phyloP scores from a whole-genome alignment of 1,140 invertebrate genomes.

The Heterodera schachtii region DNA sequence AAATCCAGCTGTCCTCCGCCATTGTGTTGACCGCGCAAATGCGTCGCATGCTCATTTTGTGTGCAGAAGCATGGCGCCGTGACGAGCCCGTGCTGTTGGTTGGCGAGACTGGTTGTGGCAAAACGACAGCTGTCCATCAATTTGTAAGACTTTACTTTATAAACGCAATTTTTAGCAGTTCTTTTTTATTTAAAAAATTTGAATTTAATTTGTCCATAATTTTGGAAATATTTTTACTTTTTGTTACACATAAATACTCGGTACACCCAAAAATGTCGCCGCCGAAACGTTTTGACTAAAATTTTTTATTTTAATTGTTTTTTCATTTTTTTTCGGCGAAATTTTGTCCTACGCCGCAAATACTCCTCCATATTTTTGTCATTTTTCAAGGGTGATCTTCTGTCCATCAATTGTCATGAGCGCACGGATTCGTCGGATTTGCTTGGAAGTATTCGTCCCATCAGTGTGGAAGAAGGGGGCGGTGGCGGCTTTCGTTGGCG shows the following conservation, averaged over 20 bases:
- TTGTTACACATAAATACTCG: no score
- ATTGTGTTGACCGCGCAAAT: slow-evolving; percentile 66
- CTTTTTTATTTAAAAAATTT: no score
- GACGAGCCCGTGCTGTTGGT: slow-evolving; percentile 92
- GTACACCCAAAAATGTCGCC: no score
- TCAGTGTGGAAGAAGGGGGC: neutral
- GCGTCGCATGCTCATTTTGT: slow-evolving; percentile 85
- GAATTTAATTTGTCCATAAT: slow-evolving; percentile 1
- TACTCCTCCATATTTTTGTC: neutral
- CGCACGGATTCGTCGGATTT: slow-evolving; percentile 97
- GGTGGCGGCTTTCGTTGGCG: slow-evolving; percentile 90
- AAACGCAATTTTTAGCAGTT: no score
- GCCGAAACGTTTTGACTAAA: no score
- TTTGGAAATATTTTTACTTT: no score
- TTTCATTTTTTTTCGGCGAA: no score
- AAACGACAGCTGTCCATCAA: slow-evolving; percentile 89
- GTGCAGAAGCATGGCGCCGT: slow-evolving; percentile 83
- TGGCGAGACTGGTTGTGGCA: slow-evolving; percentile 96
- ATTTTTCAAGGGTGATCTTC: slow-evolving; percentile 59
- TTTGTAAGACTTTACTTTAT: slow-evolving; percentile 33
- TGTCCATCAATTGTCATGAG: slow-evolving; percentile 96
- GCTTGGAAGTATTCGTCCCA: slow-evolving; percentile 86
- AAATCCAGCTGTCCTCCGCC: neutral
- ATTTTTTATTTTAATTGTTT: no score
- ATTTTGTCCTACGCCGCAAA: no score